phyloP scores from a whole-genome alignment of 2,797 vertebrate genomes.

The Phrynocephalus forsythii region DNA sequence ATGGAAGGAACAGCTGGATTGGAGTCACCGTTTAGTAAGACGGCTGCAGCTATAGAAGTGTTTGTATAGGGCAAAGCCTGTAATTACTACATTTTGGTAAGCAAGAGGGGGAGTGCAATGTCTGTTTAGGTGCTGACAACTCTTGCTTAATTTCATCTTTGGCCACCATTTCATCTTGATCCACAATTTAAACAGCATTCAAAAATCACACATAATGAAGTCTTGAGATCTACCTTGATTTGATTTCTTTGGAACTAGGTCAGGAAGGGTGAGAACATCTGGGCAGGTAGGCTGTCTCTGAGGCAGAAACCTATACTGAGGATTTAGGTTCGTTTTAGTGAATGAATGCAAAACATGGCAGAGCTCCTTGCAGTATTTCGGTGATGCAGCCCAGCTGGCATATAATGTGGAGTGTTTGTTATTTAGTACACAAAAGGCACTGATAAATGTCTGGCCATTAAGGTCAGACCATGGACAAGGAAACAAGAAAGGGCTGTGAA shows the following conservation, averaged over 20 bases:
- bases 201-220: not conserved
- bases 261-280: conserved; percentile 6
- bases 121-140: not conserved
- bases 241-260: not conserved
- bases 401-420: conserved; percentile 2
- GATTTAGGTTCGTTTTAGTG: conserved; percentile 14
- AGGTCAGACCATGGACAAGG: conserved; percentile 9
- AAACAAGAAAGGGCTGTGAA: conserved; percentile 22
- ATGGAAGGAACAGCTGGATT: not conserved
- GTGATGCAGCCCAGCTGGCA: not conserved
- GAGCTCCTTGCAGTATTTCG: not conserved
- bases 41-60: not conserved
- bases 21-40: not conserved
- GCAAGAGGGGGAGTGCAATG: not conserved
- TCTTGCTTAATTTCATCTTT: not conserved
- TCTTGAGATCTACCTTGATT: conserved; percentile 5
- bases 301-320: conserved; percentile 15
- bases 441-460: conserved; percentile 5
- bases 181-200: conserved; percentile 7
- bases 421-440: conserved; percentile 25
- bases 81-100: not conserved
- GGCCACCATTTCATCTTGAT: not conserved
- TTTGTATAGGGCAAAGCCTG: not conserved
- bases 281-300: not conserved
- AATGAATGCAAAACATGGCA: not conserved